Conservation (phyloP, 1,140 invertebrate species). For the Sitobion miscanthi region DNA sequence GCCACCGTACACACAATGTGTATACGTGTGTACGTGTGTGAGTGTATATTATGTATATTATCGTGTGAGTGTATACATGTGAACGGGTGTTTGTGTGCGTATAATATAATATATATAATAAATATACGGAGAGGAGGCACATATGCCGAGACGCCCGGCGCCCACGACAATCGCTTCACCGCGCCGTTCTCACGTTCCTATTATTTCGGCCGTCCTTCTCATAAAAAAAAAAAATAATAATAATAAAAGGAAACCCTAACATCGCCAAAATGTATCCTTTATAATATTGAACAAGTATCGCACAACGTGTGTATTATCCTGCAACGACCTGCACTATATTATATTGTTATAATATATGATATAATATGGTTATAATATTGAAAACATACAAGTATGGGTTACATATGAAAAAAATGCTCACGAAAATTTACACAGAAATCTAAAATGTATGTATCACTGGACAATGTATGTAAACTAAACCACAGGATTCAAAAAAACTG, state of each 20-base stretch:
- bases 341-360: not conserved
- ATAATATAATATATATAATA: slow-evolving; percentile 31
- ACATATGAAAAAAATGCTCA: not conserved
- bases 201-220: slow-evolving; percentile 35
- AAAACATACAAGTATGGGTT: not conserved
- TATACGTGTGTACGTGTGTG: not conserved
- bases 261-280: not conserved
- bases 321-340: not conserved
- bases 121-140: not conserved
- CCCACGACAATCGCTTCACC: slow-evolving; percentile 38
- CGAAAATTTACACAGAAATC: not conserved
- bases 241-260: not conserved
- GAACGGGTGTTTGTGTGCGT: not conserved
- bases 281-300: not conserved
- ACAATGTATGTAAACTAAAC: not conserved
- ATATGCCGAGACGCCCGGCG: slow-evolving; percentile 43
- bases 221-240: not conserved
- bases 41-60: too few species aligned
- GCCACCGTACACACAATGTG: not conserved
- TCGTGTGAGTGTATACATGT: too few species aligned
- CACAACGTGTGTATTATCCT: not conserved
- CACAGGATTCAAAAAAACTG: not conserved
- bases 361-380: not conserved
- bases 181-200: slow-evolving; percentile 51
- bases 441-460: not conserved